Evolutionary conservation across 2,797 vertebrate species (phyloP).

Genomic region (Myotis pilosus): DNA sequence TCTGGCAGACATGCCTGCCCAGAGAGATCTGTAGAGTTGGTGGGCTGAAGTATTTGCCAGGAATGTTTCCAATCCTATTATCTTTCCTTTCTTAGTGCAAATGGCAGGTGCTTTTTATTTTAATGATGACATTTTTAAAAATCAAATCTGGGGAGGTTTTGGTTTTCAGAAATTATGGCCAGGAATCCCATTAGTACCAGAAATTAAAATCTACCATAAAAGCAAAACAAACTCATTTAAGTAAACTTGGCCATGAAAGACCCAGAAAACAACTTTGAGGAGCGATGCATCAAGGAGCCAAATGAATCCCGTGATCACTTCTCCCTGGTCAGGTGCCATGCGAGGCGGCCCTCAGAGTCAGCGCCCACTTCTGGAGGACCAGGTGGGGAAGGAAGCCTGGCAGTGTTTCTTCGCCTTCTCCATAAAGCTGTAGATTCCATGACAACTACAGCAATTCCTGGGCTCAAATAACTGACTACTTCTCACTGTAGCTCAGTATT

Average conservation of each 20-base stretch:
- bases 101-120: background rate
- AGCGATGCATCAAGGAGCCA: background rate
- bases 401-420: background rate
- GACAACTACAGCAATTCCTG: constrained; percentile 42
- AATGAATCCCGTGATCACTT: background rate
- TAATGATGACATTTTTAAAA: background rate
- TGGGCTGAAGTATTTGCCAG: background rate
- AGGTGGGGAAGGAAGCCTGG: constrained; percentile 21
- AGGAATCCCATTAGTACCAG: constrained; percentile 38
- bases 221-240: background rate
- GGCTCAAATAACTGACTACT: constrained; percentile 40
- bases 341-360: accelerated
- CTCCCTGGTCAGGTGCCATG: background rate
- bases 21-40: background rate
- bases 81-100: background rate
- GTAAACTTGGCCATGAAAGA: background rate
- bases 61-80: background rate
- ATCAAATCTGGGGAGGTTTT: constrained; percentile 23
- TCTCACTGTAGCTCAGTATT: constrained; percentile 31
- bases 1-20: background rate
- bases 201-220: constrained; percentile 35
- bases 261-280: background rate
- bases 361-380: background rate
- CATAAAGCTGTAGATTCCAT: constrained; percentile 51
- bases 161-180: constrained; percentile 60